Conservation (phyloP, 1,140 invertebrate genomes). For the Drosophila simulans region DNA sequence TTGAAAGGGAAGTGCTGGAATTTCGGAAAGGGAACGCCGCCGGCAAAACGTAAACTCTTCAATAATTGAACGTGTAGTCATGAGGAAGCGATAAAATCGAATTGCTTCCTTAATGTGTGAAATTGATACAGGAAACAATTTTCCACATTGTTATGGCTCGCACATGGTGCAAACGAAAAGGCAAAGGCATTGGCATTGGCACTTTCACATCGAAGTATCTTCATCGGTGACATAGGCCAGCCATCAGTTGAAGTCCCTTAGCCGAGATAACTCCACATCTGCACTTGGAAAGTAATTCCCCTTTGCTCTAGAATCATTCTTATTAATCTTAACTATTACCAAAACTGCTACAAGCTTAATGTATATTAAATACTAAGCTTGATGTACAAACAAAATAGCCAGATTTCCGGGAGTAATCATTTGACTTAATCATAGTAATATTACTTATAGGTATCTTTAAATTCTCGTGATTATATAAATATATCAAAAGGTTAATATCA, state of each 20-base stretch:
- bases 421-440: no score
- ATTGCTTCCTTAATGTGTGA: slow-evolving; percentile 84
- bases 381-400: no score
- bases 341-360: neutral
- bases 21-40: slow-evolving; percentile 18
- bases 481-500: neutral
- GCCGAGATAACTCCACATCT: slow-evolving; percentile 13
- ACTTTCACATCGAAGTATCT: slow-evolving; percentile 27
- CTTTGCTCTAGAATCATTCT: neutral
- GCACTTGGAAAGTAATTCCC: neutral
- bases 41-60: slow-evolving; percentile 80
- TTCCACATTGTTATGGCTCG: slow-evolving; percentile 82
- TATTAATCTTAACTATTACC: neutral
- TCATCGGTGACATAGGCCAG: slow-evolving; percentile 53
- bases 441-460: no score
- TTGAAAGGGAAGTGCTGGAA: neutral
- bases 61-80: slow-evolving; percentile 83
- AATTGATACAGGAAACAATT: slow-evolving; percentile 84
- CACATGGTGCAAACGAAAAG: slow-evolving; percentile 66
- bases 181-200: slow-evolving; percentile 16
- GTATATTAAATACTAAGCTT: no score
- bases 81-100: slow-evolving; percentile 84
- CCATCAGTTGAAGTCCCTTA: slow-evolving; percentile 16
- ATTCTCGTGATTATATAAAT: neutral
- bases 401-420: no score